Evolutionary conservation across 2,113 vertebrate species (phyloP).

Genomic region (Gallinago undulata): DNA sequence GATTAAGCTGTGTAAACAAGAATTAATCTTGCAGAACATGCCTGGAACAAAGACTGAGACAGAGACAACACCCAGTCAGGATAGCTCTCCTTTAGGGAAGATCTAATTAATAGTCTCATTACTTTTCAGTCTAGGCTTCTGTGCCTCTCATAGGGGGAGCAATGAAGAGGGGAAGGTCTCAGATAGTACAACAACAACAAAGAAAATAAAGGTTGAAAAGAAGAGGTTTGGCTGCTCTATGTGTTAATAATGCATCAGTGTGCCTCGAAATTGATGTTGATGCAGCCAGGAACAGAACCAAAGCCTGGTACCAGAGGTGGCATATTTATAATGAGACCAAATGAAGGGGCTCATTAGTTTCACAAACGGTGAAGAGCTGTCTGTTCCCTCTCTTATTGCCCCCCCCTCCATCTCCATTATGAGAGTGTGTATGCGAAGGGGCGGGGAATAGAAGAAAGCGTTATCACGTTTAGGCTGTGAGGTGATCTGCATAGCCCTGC

Average conservation of each 20-base stretch:
- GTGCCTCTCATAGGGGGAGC: slow-evolving; percentile 27
- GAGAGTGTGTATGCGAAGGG: not conserved
- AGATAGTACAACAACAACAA: not conserved
- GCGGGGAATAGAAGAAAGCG: not conserved
- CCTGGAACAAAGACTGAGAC: slow-evolving; percentile 3
- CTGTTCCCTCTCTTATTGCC: slow-evolving; percentile 52
- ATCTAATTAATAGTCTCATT: slow-evolving; percentile 85
- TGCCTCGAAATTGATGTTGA: slow-evolving; percentile 70
- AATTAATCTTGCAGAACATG: not conserved
- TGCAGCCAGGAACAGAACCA: slow-evolving; percentile 62
- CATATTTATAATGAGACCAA: slow-evolving; percentile 67
- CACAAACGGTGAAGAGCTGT: slow-evolving; percentile 62
- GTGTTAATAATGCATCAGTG: slow-evolving; percentile 60
- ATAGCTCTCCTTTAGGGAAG: slow-evolving; percentile 47
- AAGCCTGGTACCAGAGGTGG: slow-evolving; percentile 60
- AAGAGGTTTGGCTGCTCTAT: slow-evolving; percentile 68
- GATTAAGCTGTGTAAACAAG: slow-evolving; percentile 41
- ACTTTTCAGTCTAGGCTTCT: slow-evolving; percentile 76
- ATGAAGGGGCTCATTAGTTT: slow-evolving; percentile 65
- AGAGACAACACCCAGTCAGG: slow-evolving; percentile 48
- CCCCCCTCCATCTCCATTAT: slow-evolving; percentile 49
- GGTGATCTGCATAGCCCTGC: slow-evolving; percentile 52
- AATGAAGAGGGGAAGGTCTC: slow-evolving; percentile 3
- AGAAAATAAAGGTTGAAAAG: slow-evolving; percentile 9
- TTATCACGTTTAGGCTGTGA: slow-evolving; percentile 28